Conservation (phyloP, 2,797 vertebrate genomes). For the Spondyliosoma cantharus region DNA sequence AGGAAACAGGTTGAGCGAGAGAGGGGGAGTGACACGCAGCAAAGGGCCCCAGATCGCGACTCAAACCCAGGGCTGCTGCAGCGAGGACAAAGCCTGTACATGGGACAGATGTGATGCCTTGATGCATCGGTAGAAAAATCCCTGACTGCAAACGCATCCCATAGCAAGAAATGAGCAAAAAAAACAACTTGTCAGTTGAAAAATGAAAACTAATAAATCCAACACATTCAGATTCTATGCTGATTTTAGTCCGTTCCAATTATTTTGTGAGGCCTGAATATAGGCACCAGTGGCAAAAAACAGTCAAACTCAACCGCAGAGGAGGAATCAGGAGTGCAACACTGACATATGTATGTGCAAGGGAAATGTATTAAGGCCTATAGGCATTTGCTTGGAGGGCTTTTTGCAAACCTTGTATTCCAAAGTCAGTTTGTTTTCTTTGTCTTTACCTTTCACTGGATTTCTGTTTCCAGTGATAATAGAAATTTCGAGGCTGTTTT, state of each 20-base stretch:
- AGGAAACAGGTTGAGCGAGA: no score
- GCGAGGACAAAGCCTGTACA: no score
- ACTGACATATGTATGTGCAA: neutral
- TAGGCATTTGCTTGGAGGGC: neutral
- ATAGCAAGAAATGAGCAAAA: conserved; percentile 8
- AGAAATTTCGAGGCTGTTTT: neutral
- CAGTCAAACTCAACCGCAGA: neutral
- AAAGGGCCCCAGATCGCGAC: no score
- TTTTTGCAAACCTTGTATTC: neutral
- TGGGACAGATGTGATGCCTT: conserved; percentile 16
- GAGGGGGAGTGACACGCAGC: no score
- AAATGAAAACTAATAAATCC: conserved; percentile 9
- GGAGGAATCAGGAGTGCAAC: neutral
- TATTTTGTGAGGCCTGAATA: neutral
- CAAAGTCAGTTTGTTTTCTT: neutral
- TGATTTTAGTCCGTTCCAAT: neutral
- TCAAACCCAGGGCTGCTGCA: no score
- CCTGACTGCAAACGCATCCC: neutral
- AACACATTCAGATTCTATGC: neutral
- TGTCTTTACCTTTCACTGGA: neutral
- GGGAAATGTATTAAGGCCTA: neutral
- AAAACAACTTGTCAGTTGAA: neutral
- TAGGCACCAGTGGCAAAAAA: neutral
- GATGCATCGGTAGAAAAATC: conserved; percentile 11
- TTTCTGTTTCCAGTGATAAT: neutral